phyloP scores from a whole-genome alignment of 2,113 vertebrate genomes.

The Carettochelys insculpta region DNA sequence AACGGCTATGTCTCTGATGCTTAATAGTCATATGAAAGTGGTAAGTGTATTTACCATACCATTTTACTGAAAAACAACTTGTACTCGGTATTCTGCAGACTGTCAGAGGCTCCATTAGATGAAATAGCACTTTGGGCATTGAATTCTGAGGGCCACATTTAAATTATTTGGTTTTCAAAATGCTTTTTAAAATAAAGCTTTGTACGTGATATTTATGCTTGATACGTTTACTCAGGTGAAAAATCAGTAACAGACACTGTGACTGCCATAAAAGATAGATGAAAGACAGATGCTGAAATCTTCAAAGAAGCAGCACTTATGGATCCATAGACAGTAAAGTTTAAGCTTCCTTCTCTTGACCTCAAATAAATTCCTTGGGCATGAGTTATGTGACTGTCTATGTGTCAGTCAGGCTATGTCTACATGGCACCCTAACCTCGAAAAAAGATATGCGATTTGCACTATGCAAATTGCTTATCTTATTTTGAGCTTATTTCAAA shows the following conservation, averaged over 20 bases:
- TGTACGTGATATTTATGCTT: background rate
- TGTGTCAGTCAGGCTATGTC: background rate
- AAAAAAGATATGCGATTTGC: too few relatives aligned
- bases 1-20: too few relatives aligned
- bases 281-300: background rate
- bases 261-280: background rate
- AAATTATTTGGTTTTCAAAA: background rate
- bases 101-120: background rate
- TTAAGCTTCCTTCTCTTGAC: background rate
- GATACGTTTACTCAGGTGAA: background rate
- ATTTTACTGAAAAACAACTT: fast-evolving
- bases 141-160: background rate
- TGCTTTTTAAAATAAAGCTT: background rate
- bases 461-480: too few relatives aligned
- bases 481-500: too few relatives aligned
- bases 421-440: too few relatives aligned
- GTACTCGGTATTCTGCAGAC: background rate
- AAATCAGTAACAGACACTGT: background rate
- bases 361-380: background rate
- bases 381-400: background rate
- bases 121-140: background rate
- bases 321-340: background rate
- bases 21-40: background rate
- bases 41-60: background rate
- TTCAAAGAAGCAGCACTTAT: background rate